Conservation (phyloP, 2,113 vertebrate species). For the Sinocyclocheilus maitianheensis region DNA sequence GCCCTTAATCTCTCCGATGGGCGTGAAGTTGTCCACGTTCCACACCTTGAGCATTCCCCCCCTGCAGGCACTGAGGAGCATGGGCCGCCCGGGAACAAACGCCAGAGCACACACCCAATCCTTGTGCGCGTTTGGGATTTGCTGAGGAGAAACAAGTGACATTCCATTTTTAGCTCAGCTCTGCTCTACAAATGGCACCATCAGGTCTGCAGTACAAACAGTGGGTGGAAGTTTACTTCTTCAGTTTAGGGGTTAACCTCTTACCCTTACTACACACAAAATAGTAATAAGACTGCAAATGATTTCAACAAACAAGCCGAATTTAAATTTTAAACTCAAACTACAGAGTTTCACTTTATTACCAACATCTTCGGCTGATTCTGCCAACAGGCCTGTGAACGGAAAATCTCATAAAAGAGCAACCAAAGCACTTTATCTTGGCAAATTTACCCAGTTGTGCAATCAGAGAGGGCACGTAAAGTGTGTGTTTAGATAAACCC, state of each 20-base stretch:
- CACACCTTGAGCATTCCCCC: slow-evolving; percentile 93
- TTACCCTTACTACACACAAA: neutral
- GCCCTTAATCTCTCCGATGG: slow-evolving; percentile 91
- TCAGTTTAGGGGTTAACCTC: neutral
- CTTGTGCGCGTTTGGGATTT: slow-evolving; percentile 97
- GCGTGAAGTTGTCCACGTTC: slow-evolving; percentile 95
- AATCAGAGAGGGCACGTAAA: neutral
- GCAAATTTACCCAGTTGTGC: slow-evolving; percentile 4
- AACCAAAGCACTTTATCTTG: slow-evolving; percentile 25
- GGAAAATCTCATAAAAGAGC: slow-evolving; percentile 14
- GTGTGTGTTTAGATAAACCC: slow-evolving; percentile 1
- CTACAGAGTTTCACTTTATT: neutral
- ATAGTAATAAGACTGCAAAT: neutral
- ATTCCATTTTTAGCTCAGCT: neutral
- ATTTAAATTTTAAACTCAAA: neutral
- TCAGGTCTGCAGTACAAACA: neutral
- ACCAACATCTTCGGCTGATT: neutral
- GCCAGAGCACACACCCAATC: slow-evolving; percentile 98
- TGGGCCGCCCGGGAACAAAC: slow-evolving; percentile 87
- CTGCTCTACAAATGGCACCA: neutral
- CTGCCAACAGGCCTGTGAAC: neutral
- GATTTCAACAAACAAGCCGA: neutral
- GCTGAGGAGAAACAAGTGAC: slow-evolving; percentile 71
- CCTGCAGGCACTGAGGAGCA: slow-evolving; percentile 92
- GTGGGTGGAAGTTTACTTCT: neutral